phyloP scores from a whole-genome alignment of 2,797 vertebrate species.

The Poecilia gillii region DNA sequence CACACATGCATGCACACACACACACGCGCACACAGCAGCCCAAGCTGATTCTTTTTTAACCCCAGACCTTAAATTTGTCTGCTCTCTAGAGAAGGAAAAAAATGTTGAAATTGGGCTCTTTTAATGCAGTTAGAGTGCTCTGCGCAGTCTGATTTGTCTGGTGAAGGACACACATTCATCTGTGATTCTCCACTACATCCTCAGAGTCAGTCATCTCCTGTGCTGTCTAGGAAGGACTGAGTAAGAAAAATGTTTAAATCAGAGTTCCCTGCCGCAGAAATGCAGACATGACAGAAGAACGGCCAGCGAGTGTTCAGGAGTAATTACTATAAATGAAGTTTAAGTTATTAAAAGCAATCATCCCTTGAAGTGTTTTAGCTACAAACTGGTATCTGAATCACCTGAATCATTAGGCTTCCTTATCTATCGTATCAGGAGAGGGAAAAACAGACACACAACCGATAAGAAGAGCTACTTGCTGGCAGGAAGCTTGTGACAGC shows the following conservation, averaged over 20 bases:
- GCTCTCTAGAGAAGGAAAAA: slow-evolving; percentile 25
- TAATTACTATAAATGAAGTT: background rate
- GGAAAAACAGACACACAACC: background rate
- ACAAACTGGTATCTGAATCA: background rate
- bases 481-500: slow-evolving; percentile 26
- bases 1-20: background rate
- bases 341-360: background rate
- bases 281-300: background rate
- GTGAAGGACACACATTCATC: slow-evolving; percentile 36
- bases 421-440: slow-evolving; percentile 8
- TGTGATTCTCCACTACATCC: slow-evolving; percentile 16
- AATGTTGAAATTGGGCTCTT: slow-evolving; percentile 20
- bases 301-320: background rate
- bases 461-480: slow-evolving; percentile 18
- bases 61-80: slow-evolving; percentile 27
- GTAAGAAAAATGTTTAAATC: background rate
- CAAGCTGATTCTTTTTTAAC: slow-evolving; percentile 27
- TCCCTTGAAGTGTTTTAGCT: slow-evolving; percentile 25
- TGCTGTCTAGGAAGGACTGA: slow-evolving; percentile 33
- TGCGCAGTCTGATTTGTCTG: slow-evolving; percentile 37
- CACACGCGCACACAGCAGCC: background rate
- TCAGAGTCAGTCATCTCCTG: slow-evolving; percentile 25
- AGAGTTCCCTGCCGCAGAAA: background rate
- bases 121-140: slow-evolving; percentile 41
- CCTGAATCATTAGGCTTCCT: background rate